These are phyloP conservation scores for Lycaena phlaeas DNA, from an alignment of 2,888 invertebrate genomes.

Conservation along the genomic window DNA sequence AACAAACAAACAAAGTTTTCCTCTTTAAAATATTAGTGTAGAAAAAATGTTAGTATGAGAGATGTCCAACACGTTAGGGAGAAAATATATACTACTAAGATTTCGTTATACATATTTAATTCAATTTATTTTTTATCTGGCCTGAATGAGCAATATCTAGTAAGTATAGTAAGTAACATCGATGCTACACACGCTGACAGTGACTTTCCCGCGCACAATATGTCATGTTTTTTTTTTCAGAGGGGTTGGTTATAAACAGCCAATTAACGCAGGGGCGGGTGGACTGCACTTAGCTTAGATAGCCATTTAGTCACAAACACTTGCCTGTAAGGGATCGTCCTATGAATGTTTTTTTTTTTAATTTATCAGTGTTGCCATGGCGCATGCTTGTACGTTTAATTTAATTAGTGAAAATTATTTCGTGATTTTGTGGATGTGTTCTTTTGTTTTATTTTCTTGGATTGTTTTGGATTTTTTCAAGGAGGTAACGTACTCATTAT, in stretches of 20 bases:
- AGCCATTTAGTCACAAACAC: conserved; percentile 59
- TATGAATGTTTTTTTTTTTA: conserved; percentile 29
- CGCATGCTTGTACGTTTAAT: conserved; percentile 54
- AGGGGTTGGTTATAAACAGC: conserved; percentile 71
- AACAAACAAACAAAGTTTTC: too few relatives aligned
- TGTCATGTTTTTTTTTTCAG: conserved; percentile 65
- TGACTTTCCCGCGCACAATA: conserved; percentile 67
- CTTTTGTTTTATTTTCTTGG: conserved; percentile 30
- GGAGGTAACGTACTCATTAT: conserved; percentile 20
- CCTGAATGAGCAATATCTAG: not conserved
- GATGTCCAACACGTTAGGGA: too few relatives aligned
- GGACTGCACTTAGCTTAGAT: conserved; percentile 56
- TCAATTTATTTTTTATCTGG: too few relatives aligned
- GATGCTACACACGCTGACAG: conserved; percentile 35
- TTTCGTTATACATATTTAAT: too few relatives aligned
- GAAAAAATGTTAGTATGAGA: too few relatives aligned
- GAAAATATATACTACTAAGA: too few relatives aligned
- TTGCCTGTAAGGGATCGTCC: conserved; percentile 50
- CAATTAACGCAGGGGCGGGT: conserved; percentile 66
- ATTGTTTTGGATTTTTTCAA: conserved; percentile 24
- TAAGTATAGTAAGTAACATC: not conserved
- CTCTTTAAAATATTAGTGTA: too few relatives aligned
- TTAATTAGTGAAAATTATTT: conserved; percentile 56
- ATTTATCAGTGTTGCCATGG: conserved; percentile 42
- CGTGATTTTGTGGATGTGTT: conserved; percentile 55